These are phyloP conservation scores for Lontra canadensis DNA, from an alignment of 2,113 vertebrate species.

Conservation along the genomic window DNA sequence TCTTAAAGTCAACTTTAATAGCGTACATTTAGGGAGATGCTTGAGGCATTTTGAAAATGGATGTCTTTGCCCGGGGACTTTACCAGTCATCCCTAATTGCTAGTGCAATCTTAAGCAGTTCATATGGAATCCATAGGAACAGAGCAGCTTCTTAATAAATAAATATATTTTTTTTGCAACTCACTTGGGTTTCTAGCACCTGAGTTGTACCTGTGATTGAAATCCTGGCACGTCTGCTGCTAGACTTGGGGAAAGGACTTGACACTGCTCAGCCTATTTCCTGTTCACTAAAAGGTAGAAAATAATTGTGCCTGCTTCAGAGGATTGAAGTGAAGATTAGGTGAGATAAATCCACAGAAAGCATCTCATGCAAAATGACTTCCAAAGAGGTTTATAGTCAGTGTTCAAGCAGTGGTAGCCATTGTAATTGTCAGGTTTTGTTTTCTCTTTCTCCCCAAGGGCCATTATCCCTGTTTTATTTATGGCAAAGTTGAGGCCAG, in stretches of 20 bases:
- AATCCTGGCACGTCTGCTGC: not conserved
- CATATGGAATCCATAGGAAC: not conserved
- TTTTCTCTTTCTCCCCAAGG: not conserved
- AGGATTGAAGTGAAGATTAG: not conserved
- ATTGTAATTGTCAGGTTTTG: not conserved
- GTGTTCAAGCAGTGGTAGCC: not conserved
- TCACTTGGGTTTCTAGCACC: not conserved
- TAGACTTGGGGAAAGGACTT: not conserved
- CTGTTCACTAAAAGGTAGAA: not conserved
- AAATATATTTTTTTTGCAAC: not conserved
- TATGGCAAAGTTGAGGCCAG: not conserved
- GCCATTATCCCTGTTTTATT: not conserved
- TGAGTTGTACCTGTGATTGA: not conserved
- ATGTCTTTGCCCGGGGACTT: not conserved
- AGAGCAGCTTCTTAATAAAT: not conserved
- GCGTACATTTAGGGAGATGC: not conserved
- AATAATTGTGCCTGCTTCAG: not conserved
- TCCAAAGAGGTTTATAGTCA: not conserved
- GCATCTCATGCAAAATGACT: not conserved
- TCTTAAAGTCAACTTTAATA: not conserved
- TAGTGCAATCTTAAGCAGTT: not conserved
- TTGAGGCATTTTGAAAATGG: not conserved
- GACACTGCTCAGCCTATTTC: not conserved
- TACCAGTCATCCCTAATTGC: not conserved
- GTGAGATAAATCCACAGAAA: conserved; percentile 35